phyloP scores from a whole-genome alignment of 2,113 vertebrate genomes.

The Chlamydotis undulata region DNA sequence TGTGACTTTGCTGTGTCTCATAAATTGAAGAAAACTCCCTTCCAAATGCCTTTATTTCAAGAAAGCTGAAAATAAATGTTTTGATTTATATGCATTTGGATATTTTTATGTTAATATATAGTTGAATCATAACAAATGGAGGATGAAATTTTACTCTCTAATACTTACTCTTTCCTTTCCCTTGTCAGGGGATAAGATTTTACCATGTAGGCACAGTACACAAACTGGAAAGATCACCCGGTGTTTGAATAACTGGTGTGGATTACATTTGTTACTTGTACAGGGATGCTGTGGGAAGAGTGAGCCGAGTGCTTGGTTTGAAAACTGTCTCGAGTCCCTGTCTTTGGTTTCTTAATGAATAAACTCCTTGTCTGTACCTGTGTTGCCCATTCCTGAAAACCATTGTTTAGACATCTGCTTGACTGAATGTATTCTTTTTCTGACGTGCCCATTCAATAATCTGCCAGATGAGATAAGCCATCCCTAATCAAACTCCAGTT shows the following conservation, averaged over 20 bases:
- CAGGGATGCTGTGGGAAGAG: not conserved
- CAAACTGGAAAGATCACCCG: not conserved
- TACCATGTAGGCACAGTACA: not conserved
- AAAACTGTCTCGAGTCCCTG: not conserved
- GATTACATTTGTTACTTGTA: not conserved
- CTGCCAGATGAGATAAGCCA: not conserved
- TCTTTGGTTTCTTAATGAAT: not conserved
- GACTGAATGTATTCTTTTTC: not conserved
- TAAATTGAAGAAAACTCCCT: not conserved
- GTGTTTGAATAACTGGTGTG: not conserved
- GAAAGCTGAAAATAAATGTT: not conserved
- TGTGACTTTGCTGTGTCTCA: not conserved
- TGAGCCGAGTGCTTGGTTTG: not conserved
- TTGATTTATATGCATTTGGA: not conserved
- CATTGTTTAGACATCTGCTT: not conserved
- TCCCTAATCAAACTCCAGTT: fast-evolving
- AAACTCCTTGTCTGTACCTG: not conserved
- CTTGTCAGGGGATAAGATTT: not conserved
- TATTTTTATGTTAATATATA: not conserved
- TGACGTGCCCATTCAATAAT: fast-evolving
- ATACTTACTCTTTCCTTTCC: not conserved
- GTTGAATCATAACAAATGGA: not conserved
- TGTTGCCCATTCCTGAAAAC: not conserved
- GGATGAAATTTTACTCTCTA: not conserved
- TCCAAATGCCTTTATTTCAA: not conserved